Base-by-base conservation (phyloP, 2,113 vertebrate species). In the Hylia prasina region DNA sequence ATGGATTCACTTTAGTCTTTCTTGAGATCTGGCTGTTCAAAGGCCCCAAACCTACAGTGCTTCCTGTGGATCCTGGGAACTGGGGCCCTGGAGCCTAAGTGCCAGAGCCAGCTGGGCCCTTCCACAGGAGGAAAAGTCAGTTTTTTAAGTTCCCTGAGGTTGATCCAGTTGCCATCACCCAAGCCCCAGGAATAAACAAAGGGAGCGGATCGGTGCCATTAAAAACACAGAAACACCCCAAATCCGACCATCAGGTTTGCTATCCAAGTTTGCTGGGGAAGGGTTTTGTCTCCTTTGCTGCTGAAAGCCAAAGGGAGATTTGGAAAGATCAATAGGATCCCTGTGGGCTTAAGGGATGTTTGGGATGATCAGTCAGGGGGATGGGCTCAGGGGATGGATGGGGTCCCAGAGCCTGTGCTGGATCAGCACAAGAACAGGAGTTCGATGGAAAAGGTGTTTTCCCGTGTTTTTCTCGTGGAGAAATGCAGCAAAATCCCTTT, bases 121-220 rank as follows among this genome's bases (percentile, higher is more conserved):
- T 42, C 35, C 51, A 30, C 16, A 40, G 30, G 10, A 85, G 51
- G 42, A 47, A 48, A 48, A 57, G 15, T 75, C 24, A 48, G 16
- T 57, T 65, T 65, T 35, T 30, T 9, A 9, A 30, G 20, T 76
- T 76, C 35, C 44, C 50, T 56, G 40, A 56, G 40, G 42, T 0
- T 56, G 40, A 64, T 65, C 40, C 19, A 24, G 42, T 24, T 75
- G 82, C 35, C 22, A 63, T 53, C 47, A 72, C 15, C 24, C 15
- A 56, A 56, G 28, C 16, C 35, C 7, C 44, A 39, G 44, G 7
- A 6, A 57, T 25, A 50, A 58, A 35, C 13, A 30, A 40, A 24
- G 24, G 15, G 35, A 66, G 30, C 0, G 0, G 30, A 47, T 47
- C 0, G 0, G 24, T 30, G 69, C 25, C 9, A 17, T 42, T 42